Percentiles rank a stretch among this genome's conserved stretches.
Evolutionary conservation across 2,113 vertebrate genomes (phyloP).

Genomic region (Cinclus cinclus): DNA sequence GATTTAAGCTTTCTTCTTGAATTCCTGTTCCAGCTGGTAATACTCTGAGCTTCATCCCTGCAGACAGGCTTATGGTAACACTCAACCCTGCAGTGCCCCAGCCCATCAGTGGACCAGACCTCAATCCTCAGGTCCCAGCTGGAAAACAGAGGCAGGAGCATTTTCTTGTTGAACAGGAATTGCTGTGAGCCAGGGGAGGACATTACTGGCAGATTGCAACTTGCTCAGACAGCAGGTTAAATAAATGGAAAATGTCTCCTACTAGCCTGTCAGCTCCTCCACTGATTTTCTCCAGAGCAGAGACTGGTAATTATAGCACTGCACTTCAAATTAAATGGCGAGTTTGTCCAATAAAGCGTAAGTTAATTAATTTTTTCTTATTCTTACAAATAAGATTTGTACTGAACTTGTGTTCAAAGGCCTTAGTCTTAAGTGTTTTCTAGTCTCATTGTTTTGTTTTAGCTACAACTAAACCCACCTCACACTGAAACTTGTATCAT

Average conservation of each 20-base stretch:
- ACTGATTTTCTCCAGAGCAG: not conserved
- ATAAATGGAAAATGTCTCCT: not conserved
- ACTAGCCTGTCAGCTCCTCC: not conserved
- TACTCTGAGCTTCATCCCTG: not conserved
- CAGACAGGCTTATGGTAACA: not conserved
- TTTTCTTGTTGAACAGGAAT: not conserved
- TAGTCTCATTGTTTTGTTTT: not conserved
- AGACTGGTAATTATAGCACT: not conserved
- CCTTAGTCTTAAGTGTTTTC: not conserved
- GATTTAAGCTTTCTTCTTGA: not conserved
- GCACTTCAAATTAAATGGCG: not conserved
- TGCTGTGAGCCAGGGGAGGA: not conserved
- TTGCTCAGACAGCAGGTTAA: not conserved
- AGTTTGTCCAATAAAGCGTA: not conserved
- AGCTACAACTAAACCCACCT: not conserved
- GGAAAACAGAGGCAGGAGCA: not conserved
- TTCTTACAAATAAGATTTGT: not conserved
- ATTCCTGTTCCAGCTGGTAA: not conserved
- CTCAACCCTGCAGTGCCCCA: not conserved
- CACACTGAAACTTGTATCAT: not conserved
- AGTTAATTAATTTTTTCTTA: constrained; percentile 20
- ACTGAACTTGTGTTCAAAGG: not conserved
- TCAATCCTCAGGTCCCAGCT: not conserved
- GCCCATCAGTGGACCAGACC: not conserved
- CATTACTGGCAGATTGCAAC: not conserved